A percentile compares a stretch with the other conserved stretches of the same genome.
Conservation (phyloP, 2,888 invertebrate genomes). For the Andrena haemorrhoa region DNA sequence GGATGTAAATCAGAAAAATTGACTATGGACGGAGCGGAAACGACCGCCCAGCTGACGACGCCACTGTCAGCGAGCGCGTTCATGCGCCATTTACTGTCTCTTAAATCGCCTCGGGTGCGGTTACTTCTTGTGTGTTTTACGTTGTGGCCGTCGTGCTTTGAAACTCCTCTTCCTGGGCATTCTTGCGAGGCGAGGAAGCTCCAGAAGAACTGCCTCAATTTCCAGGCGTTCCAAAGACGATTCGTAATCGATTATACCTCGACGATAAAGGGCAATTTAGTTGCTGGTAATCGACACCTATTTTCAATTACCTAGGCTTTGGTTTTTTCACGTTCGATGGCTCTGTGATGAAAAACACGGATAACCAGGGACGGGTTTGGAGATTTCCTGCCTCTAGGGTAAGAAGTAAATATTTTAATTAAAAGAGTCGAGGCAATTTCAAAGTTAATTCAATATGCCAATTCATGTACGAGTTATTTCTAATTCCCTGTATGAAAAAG, state of each 20-base stretch:
- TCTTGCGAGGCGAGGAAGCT: neutral
- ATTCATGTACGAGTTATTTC: too few relatives aligned
- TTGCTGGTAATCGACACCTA: too few relatives aligned
- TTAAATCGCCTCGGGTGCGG: conserved; percentile 56
- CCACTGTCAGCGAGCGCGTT: conserved; percentile 48
- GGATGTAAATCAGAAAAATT: conserved; percentile 33
- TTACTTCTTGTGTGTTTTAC: conserved; percentile 49
- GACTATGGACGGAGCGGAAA: neutral
- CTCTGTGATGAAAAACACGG: too few relatives aligned
- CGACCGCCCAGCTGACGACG: conserved; percentile 22
- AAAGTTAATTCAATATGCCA: too few relatives aligned
- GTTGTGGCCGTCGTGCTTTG: conserved; percentile 14
- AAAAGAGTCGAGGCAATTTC: too few relatives aligned
- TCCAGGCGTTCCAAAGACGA: neutral
- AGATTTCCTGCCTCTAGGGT: too few relatives aligned
- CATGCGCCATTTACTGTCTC: conserved; percentile 54
- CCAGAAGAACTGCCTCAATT: neutral
- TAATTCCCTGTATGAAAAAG: too few relatives aligned
- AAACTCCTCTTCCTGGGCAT: conserved; percentile 23
- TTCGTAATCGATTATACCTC: neutral
- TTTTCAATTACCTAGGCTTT: too few relatives aligned
- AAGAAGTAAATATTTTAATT: too few relatives aligned
- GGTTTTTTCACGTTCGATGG: too few relatives aligned
- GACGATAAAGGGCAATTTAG: neutral
- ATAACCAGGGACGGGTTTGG: too few relatives aligned